phyloP scores from a whole-genome alignment of 2,888 invertebrate genomes.

The Hypena proboscidalis region DNA sequence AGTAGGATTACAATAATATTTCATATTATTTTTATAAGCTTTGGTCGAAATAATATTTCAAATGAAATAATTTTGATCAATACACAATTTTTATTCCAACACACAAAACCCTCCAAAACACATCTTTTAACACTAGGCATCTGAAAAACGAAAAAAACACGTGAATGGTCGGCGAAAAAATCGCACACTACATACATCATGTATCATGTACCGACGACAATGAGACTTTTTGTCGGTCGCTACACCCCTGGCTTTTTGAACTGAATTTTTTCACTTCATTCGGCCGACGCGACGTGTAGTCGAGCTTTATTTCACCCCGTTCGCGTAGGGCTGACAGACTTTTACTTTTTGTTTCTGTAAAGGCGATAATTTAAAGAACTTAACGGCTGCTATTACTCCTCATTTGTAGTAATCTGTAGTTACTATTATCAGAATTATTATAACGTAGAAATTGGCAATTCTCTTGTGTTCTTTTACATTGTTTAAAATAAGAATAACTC shows the following conservation, averaged over 20 bases:
- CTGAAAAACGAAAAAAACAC: conserved; percentile 30
- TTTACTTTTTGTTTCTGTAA: conserved; percentile 25
- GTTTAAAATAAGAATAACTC: too few relatives aligned
- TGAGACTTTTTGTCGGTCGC: conserved; percentile 66
- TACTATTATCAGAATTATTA: neutral
- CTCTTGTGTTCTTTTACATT: too few relatives aligned
- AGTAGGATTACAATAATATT: too few relatives aligned
- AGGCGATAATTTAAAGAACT: conserved; percentile 9
- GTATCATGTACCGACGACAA: conserved; percentile 61
- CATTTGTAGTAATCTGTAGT: too few relatives aligned
- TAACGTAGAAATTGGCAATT: neutral
- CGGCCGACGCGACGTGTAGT: conserved; percentile 51
- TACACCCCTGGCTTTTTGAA: conserved; percentile 76
- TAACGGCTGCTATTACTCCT: too few relatives aligned
- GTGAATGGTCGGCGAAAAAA: conserved; percentile 55
- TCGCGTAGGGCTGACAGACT: conserved; percentile 63
- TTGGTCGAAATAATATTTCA: too few relatives aligned
- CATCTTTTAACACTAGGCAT: conserved; percentile 29
- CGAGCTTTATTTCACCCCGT: conserved; percentile 71
- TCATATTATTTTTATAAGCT: too few relatives aligned
- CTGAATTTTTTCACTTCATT: conserved; percentile 82
- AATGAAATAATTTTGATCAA: too few relatives aligned
- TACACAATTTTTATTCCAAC: too few relatives aligned
- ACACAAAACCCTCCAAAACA: too few relatives aligned
- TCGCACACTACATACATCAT: conserved; percentile 48